A percentile compares a stretch with the other conserved stretches of the same genome.
These are phyloP conservation scores for Sebastes schlegelii DNA, from an alignment of 2,113 vertebrate genomes.

Conservation along the genomic window DNA sequence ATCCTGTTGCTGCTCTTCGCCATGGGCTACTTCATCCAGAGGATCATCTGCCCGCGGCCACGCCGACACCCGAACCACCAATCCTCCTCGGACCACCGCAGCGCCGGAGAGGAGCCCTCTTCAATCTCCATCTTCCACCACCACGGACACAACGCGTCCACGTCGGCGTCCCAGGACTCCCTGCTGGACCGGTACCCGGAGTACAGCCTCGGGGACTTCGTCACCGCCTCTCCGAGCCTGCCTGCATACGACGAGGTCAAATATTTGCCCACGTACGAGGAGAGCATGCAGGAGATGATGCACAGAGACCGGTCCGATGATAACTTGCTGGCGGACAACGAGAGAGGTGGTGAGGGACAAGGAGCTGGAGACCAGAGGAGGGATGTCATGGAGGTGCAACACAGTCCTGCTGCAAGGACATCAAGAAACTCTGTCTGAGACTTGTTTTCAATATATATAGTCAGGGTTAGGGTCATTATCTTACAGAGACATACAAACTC, in stretches of 20 bases:
- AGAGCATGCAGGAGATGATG: slow-evolving; percentile 90
- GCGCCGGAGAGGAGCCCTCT: slow-evolving; percentile 77
- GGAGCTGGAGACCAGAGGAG: slow-evolving; percentile 64
- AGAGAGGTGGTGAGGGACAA: slow-evolving; percentile 47
- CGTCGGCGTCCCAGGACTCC: slow-evolving; percentile 88
- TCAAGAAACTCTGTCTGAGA: slow-evolving; percentile 83
- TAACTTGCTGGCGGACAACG: slow-evolving; percentile 65
- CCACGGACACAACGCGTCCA: slow-evolving; percentile 48
- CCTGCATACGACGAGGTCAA: slow-evolving; percentile 96
- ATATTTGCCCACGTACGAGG: slow-evolving; percentile 93
- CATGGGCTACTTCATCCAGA: slow-evolving; percentile 94
- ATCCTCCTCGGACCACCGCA: slow-evolving; percentile 52
- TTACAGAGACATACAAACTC: slow-evolving; percentile 57
- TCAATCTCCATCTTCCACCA: slow-evolving; percentile 78
- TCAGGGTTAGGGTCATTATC: slow-evolving; percentile 27
- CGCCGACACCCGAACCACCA: slow-evolving; percentile 82
- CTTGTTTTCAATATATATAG: no score
- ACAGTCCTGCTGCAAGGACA: slow-evolving; percentile 61
- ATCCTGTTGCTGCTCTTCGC: slow-evolving; percentile 92
- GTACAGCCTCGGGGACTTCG: slow-evolving; percentile 75
- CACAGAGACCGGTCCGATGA: slow-evolving; percentile 82
- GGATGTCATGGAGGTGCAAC: slow-evolving; percentile 62
- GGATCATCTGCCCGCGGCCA: slow-evolving; percentile 91
- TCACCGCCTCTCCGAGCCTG: slow-evolving; percentile 83
- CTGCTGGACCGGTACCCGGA: slow-evolving; percentile 85